These are phyloP conservation scores for Myrmophylax atrothorax DNA, from an alignment of 2,113 vertebrate species.

Conservation along the genomic window DNA sequence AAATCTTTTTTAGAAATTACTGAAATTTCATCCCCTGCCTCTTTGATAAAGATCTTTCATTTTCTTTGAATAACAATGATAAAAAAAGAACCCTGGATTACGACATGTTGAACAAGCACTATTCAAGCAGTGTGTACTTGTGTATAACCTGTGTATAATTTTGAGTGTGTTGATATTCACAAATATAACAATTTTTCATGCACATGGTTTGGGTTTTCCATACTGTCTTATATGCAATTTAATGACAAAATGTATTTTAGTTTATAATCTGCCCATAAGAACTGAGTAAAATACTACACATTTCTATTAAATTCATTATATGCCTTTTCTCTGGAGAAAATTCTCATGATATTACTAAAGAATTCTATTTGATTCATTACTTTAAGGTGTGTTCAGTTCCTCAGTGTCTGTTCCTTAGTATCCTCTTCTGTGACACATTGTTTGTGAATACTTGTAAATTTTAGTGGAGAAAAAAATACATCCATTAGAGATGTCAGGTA, in stretches of 20 bases:
- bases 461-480: background rate
- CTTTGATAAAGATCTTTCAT: background rate
- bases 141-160: background rate
- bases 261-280: background rate
- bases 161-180: background rate
- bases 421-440: background rate
- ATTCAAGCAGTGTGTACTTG: background rate
- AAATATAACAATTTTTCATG: background rate
- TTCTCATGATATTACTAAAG: background rate
- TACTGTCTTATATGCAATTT: background rate
- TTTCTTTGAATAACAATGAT: background rate
- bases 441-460: background rate
- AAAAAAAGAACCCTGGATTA: background rate
- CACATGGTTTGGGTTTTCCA: background rate
- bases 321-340: background rate
- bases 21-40: background rate
- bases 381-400: background rate
- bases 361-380: background rate
- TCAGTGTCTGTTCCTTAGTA: background rate
- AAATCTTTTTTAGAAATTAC: background rate
- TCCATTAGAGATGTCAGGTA: background rate
- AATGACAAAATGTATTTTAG: background rate
- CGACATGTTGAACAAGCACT: background rate
- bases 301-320: background rate
- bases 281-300: background rate